Percentiles rank a stretch among this genome's conserved stretches.
Evolutionary conservation across 2,888 invertebrate genomes (phyloP).

Genomic region (Meteorus cinctellus): DNA sequence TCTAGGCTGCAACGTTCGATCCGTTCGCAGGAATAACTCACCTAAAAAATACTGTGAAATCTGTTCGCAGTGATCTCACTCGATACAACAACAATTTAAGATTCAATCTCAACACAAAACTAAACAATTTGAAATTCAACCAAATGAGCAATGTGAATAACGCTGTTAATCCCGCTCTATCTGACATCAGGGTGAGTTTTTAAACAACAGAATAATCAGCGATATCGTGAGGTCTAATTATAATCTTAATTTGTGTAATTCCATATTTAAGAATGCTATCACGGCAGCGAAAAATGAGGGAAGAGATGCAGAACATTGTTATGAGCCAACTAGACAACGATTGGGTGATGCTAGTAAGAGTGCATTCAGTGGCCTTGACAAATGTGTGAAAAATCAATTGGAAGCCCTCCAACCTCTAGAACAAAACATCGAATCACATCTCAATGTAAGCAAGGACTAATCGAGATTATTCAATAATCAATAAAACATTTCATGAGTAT

Average conservation of each 20-base stretch:
- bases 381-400: slow-evolving; percentile 39
- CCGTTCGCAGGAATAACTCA: slow-evolving; percentile 34
- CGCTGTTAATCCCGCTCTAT: slow-evolving; percentile 46
- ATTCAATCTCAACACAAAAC: slow-evolving; percentile 38
- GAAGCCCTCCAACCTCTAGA: slow-evolving; percentile 31
- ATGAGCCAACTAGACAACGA: slow-evolving; percentile 45
- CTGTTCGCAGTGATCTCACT: slow-evolving; percentile 26
- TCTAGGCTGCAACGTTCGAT: slow-evolving; percentile 17
- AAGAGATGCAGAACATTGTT: slow-evolving; percentile 50
- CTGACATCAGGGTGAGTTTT: slow-evolving; percentile 44
- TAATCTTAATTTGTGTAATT: too few species aligned
- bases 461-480: background rate
- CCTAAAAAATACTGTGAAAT: slow-evolving; percentile 38
- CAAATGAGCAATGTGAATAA: slow-evolving; percentile 47
- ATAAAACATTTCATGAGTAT: background rate
- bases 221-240: too few species aligned
- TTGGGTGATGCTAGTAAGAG: slow-evolving; percentile 42
- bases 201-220: background rate
- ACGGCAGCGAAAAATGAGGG: slow-evolving; percentile 43
- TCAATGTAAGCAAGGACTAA: slow-evolving; percentile 33
- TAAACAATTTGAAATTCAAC: slow-evolving; percentile 44
- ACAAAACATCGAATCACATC: slow-evolving; percentile 45
- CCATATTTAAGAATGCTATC: slow-evolving; percentile 4
- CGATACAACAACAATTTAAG: slow-evolving; percentile 43
- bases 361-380: slow-evolving; percentile 42